A percentile compares a stretch with the other conserved stretches of the same genome.
Evolutionary conservation across 2,797 vertebrate species (phyloP).

Genomic region (Rallus crepitans): DNA sequence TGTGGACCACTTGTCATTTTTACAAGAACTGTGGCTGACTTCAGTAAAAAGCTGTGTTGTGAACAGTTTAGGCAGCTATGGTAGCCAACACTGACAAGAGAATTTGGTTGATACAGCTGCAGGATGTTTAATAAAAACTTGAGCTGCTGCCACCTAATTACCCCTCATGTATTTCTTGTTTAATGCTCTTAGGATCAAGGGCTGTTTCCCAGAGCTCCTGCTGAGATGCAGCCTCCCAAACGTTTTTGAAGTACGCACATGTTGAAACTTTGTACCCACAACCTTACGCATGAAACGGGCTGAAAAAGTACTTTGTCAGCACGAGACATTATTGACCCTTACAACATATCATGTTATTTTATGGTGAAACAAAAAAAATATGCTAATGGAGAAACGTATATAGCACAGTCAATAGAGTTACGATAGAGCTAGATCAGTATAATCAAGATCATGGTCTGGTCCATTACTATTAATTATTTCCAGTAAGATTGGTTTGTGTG

Average conservation of each 20-base stretch:
- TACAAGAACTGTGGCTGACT: background rate
- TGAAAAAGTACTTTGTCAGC: conserved; percentile 48
- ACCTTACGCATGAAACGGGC: background rate
- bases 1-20: background rate
- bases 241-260: conserved; percentile 1
- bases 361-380: background rate
- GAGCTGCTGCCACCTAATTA: conserved; percentile 59
- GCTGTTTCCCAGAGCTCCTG: conserved; percentile 34
- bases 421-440: background rate
- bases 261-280: conserved; percentile 19
- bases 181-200: conserved; percentile 61
- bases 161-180: conserved; percentile 34
- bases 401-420: background rate
- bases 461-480: conserved; percentile 18
- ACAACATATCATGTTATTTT: background rate
- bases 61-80: background rate
- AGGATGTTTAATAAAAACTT: conserved; percentile 42
- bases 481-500: background rate
- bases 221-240: conserved; percentile 37
- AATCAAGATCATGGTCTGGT: background rate
- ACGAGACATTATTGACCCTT: conserved; percentile 2
- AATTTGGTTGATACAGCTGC: conserved; percentile 48
- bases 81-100: background rate
- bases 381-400: background rate
- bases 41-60: background rate